Evolutionary conservation across 2,888 invertebrate species (phyloP).

Genomic region (Papilio demoleus): DNA sequence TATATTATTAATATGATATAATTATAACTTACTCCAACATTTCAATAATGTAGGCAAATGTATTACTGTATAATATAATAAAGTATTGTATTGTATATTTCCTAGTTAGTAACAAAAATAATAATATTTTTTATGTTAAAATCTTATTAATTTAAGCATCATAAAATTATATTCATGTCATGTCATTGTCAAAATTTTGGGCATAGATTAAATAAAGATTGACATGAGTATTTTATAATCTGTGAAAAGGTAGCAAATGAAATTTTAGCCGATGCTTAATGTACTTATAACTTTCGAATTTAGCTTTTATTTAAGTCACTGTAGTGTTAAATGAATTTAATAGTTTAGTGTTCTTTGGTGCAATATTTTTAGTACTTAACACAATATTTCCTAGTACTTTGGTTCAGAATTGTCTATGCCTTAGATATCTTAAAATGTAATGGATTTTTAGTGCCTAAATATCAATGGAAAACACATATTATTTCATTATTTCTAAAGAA

Average conservation of each 20-base stretch:
- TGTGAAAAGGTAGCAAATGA: slow-evolving; percentile 7
- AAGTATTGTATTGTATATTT: too few relatives aligned
- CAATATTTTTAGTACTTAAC: slow-evolving; percentile 28
- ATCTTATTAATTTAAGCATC: background rate
- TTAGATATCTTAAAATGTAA: too few relatives aligned
- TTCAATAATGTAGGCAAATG: background rate
- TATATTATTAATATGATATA: background rate
- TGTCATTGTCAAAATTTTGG: slow-evolving; percentile 6
- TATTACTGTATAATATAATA: background rate
- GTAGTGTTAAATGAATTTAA: slow-evolving; percentile 16
- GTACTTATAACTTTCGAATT: slow-evolving; percentile 33
- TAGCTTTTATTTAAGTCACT: slow-evolving; percentile 21
- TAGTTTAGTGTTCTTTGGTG: slow-evolving; percentile 34
- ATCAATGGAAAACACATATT: background rate
- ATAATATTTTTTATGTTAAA: too few relatives aligned
- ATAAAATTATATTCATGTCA: slow-evolving; percentile 11
- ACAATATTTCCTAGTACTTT: slow-evolving; percentile 10
- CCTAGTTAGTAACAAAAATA: background rate
- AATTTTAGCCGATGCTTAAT: slow-evolving; percentile 18
- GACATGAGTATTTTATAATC: slow-evolving; percentile 13
- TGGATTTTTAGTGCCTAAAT: background rate
- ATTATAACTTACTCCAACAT: background rate
- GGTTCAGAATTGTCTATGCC: background rate
- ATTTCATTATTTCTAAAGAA: background rate
- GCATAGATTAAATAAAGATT: slow-evolving; percentile 15